Evolutionary conservation across 2,888 invertebrate species (phyloP), one percentile per base, ranked within the genome.

Genomic region (Dilophus febrilis): DNA sequence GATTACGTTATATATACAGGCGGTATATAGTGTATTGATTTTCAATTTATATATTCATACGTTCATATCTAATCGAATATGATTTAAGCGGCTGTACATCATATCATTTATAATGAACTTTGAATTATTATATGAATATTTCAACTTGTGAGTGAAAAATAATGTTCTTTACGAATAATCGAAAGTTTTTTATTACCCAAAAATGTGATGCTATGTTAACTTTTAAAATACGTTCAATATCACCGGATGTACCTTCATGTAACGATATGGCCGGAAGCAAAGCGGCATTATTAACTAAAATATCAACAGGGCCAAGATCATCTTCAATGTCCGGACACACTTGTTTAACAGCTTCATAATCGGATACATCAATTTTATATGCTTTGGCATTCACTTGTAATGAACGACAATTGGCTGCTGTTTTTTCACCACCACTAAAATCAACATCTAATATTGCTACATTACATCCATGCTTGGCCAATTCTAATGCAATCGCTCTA

Each of bases 201-300:
- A 64, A 59, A 32, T 66, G 61, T 13, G 64, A 57, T 28, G 59
- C 56, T 41, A 65, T 51, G 46, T 66, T 66, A 13, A 65, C 63
- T 40, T 61, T 51, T 41, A 66, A 50, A 36, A 64, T 61, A 12
- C 55, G 56, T 33, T 60, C 57, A 38, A 65, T 59, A 43, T 62
- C 61, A 36, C 61, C 56, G 22, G 56, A 55, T 31, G 58, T 57
- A 18, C 58, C 49, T 14, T 58, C 54, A 6, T 59, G 54, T 12
- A 63, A 53, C 11, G 57, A 53, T 22, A 60, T 55, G 47, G 58
- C 54, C 38, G 59, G 59, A 50, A 65, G 59, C 5, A 57, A 48
- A 3, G 65, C 65, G 1, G 65, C 65, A 50, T 66, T 66, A 46
- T 66, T 65, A 3, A 66, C 54, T 39, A 66, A 46, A 38, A 66